Base-by-base conservation (phyloP, 2,797 vertebrate genomes). In the Sparidentex hasta region DNA sequence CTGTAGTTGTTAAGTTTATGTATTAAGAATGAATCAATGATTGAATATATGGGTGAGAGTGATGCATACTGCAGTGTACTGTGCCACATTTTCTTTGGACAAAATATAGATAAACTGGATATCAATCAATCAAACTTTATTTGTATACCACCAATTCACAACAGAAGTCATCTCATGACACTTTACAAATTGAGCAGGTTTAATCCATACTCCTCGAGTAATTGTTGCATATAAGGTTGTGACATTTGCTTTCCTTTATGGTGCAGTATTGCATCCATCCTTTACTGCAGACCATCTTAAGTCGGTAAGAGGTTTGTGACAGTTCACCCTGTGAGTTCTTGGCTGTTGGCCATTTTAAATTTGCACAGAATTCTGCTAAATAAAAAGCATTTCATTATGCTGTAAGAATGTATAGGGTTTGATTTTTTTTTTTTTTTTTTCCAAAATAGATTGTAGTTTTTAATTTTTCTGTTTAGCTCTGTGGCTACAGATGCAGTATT, bases 1-100 rank as follows among this genome's bases (percentile, higher is more conserved):
- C 29, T 2, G 7, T 52, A 46, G 50, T 66, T 71, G 33, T 59
- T 74, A 23, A 74, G 58, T 44, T 73, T 14, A 75, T 76, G 11
- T 7, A 21, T 59, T 56, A 47, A 71, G 43, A 56, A 67, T 47
- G 11, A 57, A 64, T 55, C 8, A 68, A 68, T 54, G 8, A 62
- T 50, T 50, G 29, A 41, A 23, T 59, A 1, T 63, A 48, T 61
- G 48, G 20, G 16, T 51, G 55, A 57, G 17, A 70, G 18, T 43
- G 17, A 62, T 63, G 16, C 52, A 17, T 41, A 14, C 29, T 21
- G 20, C 27, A 8, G 17, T n/a, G 3, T 25, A 38, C 21, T 69
- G 4, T 29, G 18, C 20, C 17, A 14, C 7, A 7, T 38, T 38
- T 46, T 56, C 18, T 63, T 29, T 58, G 25, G 46, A 38, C 38